phyloP scores from a whole-genome alignment of 1,140 invertebrate genomes.

The Conopomorpha cramerella region DNA sequence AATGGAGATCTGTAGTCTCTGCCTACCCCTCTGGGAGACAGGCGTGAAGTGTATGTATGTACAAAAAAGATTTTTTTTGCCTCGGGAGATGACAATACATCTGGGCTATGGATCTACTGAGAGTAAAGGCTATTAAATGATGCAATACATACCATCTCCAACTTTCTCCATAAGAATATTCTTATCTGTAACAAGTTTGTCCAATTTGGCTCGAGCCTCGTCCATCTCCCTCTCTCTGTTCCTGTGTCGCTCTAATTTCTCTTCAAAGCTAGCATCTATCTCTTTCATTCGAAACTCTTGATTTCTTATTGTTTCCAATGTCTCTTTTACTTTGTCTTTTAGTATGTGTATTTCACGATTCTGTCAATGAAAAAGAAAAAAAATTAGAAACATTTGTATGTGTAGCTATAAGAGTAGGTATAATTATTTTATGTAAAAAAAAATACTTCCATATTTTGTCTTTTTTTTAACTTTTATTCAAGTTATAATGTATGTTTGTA shows the following conservation, averaged over 20 bases:
- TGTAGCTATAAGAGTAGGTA: too few relatives aligned
- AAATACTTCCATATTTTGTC: too few relatives aligned
- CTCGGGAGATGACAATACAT: background rate
- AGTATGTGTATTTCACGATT: constrained; percentile 26
- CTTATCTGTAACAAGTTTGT: constrained; percentile 58
- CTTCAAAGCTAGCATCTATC: constrained; percentile 41
- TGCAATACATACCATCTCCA: constrained; percentile 45
- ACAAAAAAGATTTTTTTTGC: background rate
- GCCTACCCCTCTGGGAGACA: too few relatives aligned
- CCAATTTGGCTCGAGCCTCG: constrained; percentile 48
- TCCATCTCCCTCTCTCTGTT: constrained; percentile 47
- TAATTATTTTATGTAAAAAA: too few relatives aligned
- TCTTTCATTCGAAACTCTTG: constrained; percentile 52
- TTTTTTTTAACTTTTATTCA: too few relatives aligned
- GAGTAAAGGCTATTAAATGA: too few relatives aligned
- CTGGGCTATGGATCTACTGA: background rate
- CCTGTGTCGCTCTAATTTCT: constrained; percentile 40
- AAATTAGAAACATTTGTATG: too few relatives aligned
- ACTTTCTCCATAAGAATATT: constrained; percentile 34
- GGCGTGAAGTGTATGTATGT: too few relatives aligned
- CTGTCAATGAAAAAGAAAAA: too few relatives aligned
- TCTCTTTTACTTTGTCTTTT: constrained; percentile 33
- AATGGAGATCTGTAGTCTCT: too few relatives aligned
- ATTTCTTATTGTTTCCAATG: constrained; percentile 14
- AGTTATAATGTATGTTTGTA: too few relatives aligned